phyloP scores from a whole-genome alignment of 1,140 invertebrate genomes.

The Zaprionus davidi region DNA sequence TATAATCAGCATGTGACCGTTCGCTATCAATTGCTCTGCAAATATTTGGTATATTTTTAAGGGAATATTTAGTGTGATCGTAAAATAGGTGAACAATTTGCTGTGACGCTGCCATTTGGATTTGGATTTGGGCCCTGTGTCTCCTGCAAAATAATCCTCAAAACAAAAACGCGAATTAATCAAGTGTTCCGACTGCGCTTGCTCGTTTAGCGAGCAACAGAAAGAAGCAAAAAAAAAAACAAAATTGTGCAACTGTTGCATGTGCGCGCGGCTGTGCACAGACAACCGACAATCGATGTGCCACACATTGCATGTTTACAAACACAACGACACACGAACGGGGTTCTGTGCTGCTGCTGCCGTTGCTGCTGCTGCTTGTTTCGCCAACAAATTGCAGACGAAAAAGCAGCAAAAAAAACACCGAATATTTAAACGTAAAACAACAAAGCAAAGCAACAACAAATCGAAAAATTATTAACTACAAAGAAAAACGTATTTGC shows the following conservation, averaged over 20 bases:
- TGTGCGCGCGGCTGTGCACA: conserved; percentile 34
- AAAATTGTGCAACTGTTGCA: conserved; percentile 44
- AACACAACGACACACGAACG: conserved; percentile 43
- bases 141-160: conserved; percentile 33
- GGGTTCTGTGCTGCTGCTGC: conserved; percentile 18
- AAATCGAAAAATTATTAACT: conserved; percentile 11
- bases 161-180: conserved; percentile 35
- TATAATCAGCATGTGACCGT: conserved; percentile 27
- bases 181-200: conserved; percentile 12
- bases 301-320: conserved; percentile 58
- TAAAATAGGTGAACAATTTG: conserved; percentile 53
- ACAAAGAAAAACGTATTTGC: not conserved
- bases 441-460: conserved; percentile 2
- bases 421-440: not conserved
- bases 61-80: conserved; percentile 52
- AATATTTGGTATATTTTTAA: conserved; percentile 32
- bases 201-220: conserved; percentile 5
- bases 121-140: conserved; percentile 43
- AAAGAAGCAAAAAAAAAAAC: conserved; percentile 14
- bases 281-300: conserved; percentile 44
- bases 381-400: conserved; percentile 43
- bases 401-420: conserved; percentile 36
- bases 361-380: conserved; percentile 28
- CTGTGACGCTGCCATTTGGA: conserved; percentile 57
- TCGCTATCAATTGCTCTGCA: not conserved